These are phyloP conservation scores for Glandiceps talaboti DNA, from an alignment of 53 echinoderm and acorn worm species.

Conservation along the genomic window DNA sequence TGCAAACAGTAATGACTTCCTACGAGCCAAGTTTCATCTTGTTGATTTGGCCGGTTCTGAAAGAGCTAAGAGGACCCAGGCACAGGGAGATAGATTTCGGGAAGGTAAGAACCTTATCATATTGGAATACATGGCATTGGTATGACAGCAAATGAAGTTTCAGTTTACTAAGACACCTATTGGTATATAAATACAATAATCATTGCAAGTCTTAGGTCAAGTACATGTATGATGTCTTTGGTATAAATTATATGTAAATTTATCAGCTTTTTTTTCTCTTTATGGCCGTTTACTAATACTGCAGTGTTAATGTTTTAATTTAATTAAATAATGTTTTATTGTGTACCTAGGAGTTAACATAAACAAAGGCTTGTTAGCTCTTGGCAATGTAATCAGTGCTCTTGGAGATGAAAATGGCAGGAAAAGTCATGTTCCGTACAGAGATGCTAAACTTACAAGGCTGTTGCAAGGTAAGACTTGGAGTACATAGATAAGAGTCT, in stretches of 20 bases:
- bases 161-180: too few species aligned
- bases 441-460: constrained; percentile 87
- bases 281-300: too few species aligned
- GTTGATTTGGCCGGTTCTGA: constrained; percentile 98
- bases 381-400: constrained; percentile 96
- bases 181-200: too few species aligned
- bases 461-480: constrained; percentile 81
- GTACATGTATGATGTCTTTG: too few species aligned
- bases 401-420: constrained; percentile 89
- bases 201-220: too few species aligned
- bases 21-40: constrained; percentile 90
- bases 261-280: too few species aligned
- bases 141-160: too few species aligned
- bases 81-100: constrained; percentile 72
- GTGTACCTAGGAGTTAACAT: constrained; percentile 63
- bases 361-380: constrained; percentile 71
- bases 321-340: too few species aligned
- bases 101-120: constrained; percentile 54
- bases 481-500: too few species aligned
- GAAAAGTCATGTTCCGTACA: constrained; percentile 83
- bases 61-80: constrained; percentile 72
- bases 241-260: too few species aligned
- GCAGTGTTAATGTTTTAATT: too few species aligned
- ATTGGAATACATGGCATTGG: too few species aligned
- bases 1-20: constrained; percentile 47